Conservation (phyloP, 1,140 invertebrate species). For the Rhyzopertha dominica region DNA sequence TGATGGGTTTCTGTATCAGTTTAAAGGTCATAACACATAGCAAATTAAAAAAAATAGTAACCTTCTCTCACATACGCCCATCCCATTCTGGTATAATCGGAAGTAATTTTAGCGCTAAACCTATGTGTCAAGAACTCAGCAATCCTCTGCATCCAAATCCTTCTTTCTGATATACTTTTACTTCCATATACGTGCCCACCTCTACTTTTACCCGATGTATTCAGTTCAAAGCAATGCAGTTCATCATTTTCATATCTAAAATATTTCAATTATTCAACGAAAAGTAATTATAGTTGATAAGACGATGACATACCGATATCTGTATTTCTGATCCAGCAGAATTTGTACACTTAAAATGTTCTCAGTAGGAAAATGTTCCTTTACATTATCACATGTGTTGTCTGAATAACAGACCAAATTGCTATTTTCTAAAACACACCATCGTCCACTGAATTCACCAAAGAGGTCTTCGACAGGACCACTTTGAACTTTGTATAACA, state of each 20-base stretch:
- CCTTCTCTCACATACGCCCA: conserved; percentile 63
- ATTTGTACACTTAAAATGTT: conserved; percentile 57
- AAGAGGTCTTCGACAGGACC: conserved; percentile 44
- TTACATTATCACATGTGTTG: conserved; percentile 41
- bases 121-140: conserved; percentile 56
- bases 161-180: conserved; percentile 51
- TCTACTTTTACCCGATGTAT: conserved; percentile 46
- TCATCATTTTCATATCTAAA: conserved; percentile 52
- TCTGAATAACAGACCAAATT: conserved; percentile 39
- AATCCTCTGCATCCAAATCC: conserved; percentile 64
- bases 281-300: conserved; percentile 33
- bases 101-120: conserved; percentile 55
- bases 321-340: conserved; percentile 57
- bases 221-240: conserved; percentile 56
- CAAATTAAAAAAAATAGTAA: conserved; percentile 37
- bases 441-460: conserved; percentile 42
- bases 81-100: conserved; percentile 58
- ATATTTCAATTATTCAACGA: conserved; percentile 39
- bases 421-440: conserved; percentile 41
- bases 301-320: conserved; percentile 43
- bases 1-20: background rate
- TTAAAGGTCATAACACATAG: background rate
- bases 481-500: conserved; percentile 42
- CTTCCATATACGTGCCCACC: conserved; percentile 53
- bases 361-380: conserved; percentile 55